phyloP scores from a whole-genome alignment of 2,797 vertebrate species.

The Lithobates sylvaticus region DNA sequence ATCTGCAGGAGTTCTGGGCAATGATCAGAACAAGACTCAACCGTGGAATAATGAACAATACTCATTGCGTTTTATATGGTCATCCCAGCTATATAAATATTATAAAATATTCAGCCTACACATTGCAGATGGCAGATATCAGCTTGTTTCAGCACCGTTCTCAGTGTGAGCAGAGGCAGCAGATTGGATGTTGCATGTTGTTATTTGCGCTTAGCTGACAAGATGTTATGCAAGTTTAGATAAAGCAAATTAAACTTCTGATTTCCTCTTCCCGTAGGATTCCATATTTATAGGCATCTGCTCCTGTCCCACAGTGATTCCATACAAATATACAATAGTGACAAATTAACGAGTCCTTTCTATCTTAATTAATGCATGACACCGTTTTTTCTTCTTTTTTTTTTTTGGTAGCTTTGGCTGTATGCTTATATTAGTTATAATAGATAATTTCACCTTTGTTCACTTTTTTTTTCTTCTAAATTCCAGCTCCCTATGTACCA shows the following conservation, averaged over 20 bases:
- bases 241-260: slow-evolving; percentile 50
- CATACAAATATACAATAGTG: background rate
- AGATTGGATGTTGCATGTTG: slow-evolving; percentile 57
- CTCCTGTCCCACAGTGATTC: background rate
- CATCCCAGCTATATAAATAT: slow-evolving; percentile 36
- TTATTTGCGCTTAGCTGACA: slow-evolving; percentile 49
- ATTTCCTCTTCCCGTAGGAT: slow-evolving; percentile 22
- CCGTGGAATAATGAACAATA: background rate
- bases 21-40: background rate
- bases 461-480: too few species aligned
- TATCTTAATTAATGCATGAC: background rate
- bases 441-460: too few species aligned
- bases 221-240: slow-evolving; percentile 50
- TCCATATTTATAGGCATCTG: slow-evolving; percentile 52
- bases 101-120: slow-evolving; percentile 39
- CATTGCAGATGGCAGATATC: slow-evolving; percentile 41
- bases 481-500: too few species aligned
- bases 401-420: background rate
- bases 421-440: background rate
- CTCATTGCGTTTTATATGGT: slow-evolving; percentile 6
- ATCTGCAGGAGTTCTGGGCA: background rate
- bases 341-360: background rate
- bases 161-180: slow-evolving; percentile 33
- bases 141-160: slow-evolving; percentile 27
- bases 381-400: background rate